Conservation (phyloP, 1,140 invertebrate genomes). For the Scaptomyza pallida region DNA sequence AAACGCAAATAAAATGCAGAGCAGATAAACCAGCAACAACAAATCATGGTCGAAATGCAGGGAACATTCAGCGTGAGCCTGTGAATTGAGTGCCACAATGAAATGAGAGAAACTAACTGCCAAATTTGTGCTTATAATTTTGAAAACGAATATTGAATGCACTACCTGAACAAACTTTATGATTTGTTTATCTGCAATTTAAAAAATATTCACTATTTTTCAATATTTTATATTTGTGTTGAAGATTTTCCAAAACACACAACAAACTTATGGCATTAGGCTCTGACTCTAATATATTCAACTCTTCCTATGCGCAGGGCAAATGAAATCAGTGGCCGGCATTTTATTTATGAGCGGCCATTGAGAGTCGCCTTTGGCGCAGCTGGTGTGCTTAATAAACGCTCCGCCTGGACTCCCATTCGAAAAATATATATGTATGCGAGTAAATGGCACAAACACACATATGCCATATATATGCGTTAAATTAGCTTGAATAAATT, state of each 20-base stretch:
- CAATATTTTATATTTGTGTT: no score
- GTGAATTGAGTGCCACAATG: constrained; percentile 61
- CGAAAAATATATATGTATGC: not conserved
- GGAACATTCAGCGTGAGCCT: constrained; percentile 35
- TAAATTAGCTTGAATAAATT: constrained; percentile 77
- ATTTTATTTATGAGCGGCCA: constrained; percentile 77
- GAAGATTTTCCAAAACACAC: not conserved
- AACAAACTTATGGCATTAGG: not conserved
- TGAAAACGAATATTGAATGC: constrained; percentile 7
- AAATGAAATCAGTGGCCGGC: constrained; percentile 65
- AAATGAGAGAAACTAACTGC: constrained; percentile 33
- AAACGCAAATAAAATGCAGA: constrained; percentile 18
- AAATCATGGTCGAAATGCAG: constrained; percentile 71
- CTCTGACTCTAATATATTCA: constrained; percentile 1
- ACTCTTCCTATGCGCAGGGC: constrained; percentile 15
- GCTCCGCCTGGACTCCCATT: constrained; percentile 1
- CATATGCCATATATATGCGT: constrained; percentile 41
- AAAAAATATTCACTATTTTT: no score
- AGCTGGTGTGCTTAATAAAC: constrained; percentile 78
- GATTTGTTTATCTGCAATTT: no score
- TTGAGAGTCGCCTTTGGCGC: constrained; percentile 64
- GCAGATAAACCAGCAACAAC: constrained; percentile 51
- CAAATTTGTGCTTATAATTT: not conserved
- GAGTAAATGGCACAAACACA: constrained; percentile 29
- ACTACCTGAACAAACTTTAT: no score